Conservation (phyloP, 1,140 invertebrate genomes). For the Eurosta solidaginis region DNA sequence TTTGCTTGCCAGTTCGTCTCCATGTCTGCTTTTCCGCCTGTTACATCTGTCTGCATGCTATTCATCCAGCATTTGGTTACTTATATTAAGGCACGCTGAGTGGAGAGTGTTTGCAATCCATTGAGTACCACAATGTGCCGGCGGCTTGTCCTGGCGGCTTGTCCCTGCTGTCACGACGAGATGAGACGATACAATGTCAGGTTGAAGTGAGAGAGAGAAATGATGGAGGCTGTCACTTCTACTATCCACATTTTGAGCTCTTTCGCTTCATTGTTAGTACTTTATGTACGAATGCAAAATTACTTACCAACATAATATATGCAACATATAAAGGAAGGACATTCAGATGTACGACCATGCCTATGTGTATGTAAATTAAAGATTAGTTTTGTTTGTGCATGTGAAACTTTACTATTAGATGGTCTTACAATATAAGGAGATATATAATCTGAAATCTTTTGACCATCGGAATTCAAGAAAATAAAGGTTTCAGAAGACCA, state of each 20-base stretch:
- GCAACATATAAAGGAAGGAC: background rate
- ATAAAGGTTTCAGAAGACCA: too few relatives aligned
- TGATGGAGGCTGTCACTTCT: background rate
- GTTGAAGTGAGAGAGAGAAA: background rate
- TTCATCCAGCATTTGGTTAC: background rate
- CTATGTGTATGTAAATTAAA: background rate
- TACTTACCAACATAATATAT: constrained; percentile 9
- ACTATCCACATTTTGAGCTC: background rate
- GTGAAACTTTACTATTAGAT: background rate
- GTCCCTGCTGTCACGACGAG: constrained; percentile 21
- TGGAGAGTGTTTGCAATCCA: background rate
- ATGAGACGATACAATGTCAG: background rate
- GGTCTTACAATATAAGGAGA: constrained; percentile 17
- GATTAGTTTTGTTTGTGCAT: too few relatives aligned
- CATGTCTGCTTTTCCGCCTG: background rate
- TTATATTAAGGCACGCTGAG: background rate
- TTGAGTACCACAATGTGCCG: background rate
- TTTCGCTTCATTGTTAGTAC: background rate
- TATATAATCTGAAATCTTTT: too few relatives aligned
- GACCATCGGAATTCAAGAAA: too few relatives aligned
- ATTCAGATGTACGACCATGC: background rate
- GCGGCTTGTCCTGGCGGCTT: constrained; percentile 18
- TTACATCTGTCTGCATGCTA: background rate
- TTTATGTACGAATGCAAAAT: background rate
- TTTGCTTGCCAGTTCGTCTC: background rate